Percentiles rank a stretch among this genome's conserved stretches.
These are phyloP conservation scores for Apodemus agrarius DNA, from an alignment of 2,797 vertebrate species.

Conservation along the genomic window DNA sequence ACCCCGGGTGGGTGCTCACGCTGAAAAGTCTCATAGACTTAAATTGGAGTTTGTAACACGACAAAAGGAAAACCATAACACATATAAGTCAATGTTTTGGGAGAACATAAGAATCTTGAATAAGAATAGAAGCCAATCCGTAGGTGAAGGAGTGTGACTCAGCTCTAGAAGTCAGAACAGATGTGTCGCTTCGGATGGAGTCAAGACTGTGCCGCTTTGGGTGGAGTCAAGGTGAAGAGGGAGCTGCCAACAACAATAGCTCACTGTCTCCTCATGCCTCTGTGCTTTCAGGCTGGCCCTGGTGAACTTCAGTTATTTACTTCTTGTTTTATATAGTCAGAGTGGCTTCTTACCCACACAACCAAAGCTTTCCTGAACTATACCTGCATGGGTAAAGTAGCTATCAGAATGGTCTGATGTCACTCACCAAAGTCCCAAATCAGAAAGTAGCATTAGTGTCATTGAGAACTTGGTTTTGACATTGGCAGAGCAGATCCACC, in stretches of 20 bases:
- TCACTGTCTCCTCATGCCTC: background rate
- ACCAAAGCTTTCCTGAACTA: background rate
- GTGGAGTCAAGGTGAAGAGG: background rate
- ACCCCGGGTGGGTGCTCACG: background rate
- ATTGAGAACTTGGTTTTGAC: background rate
- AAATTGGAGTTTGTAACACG: background rate
- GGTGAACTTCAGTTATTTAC: background rate
- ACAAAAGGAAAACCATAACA: background rate
- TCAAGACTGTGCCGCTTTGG: background rate
- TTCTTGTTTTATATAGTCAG: slow-evolving; percentile 4
- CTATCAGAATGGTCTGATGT: background rate
- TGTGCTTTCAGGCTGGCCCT: background rate
- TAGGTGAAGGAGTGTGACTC: background rate
- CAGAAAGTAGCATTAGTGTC: background rate
- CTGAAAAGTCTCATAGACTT: background rate
- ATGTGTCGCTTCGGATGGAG: background rate
- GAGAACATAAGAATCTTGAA: background rate
- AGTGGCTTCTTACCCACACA: slow-evolving; percentile 40
- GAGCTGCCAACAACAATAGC: background rate
- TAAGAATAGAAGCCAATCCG: background rate
- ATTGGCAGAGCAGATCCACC: background rate
- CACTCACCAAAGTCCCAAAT: background rate
- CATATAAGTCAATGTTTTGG: background rate
- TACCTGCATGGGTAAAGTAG: background rate
- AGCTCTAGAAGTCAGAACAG: background rate